Evolutionary conservation across 1,140 invertebrate species (phyloP).

Genomic region (Brevipalpus yothersi): DNA sequence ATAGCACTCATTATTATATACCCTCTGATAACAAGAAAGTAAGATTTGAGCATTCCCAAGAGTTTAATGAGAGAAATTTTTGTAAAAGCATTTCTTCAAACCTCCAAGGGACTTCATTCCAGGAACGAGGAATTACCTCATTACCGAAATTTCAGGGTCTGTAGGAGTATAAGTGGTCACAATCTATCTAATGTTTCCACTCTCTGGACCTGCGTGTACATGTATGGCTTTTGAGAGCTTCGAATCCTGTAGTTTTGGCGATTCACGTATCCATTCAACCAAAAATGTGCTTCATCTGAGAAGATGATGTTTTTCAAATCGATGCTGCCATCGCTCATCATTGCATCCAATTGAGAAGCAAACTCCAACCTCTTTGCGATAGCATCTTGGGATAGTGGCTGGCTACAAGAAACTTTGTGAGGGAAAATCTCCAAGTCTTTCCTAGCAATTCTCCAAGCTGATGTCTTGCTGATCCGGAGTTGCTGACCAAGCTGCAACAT

Average conservation of each 20-base stretch:
- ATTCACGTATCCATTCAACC: no score
- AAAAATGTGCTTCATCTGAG: background rate
- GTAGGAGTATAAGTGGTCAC: no score
- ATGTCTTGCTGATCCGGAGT: background rate
- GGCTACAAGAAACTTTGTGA: background rate
- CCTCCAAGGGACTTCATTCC: no score
- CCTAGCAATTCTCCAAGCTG: background rate
- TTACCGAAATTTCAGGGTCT: no score
- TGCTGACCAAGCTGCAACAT: background rate
- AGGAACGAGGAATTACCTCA: no score
- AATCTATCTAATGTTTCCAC: no score
- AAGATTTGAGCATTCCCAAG: no score
- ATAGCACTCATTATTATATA: no score
- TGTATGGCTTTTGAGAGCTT: background rate
- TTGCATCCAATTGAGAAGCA: background rate
- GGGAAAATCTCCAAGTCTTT: background rate
- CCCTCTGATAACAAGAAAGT: no score
- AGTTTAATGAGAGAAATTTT: no score
- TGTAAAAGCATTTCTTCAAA: no score
- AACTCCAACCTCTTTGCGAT: background rate
- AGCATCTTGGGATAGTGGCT: background rate
- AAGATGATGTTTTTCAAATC: background rate
- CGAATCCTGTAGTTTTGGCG: background rate
- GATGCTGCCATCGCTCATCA: background rate
- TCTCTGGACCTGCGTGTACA: no score